Conservation (phyloP, 2,888 invertebrate genomes). For the Psylliodes chrysocephalus region DNA sequence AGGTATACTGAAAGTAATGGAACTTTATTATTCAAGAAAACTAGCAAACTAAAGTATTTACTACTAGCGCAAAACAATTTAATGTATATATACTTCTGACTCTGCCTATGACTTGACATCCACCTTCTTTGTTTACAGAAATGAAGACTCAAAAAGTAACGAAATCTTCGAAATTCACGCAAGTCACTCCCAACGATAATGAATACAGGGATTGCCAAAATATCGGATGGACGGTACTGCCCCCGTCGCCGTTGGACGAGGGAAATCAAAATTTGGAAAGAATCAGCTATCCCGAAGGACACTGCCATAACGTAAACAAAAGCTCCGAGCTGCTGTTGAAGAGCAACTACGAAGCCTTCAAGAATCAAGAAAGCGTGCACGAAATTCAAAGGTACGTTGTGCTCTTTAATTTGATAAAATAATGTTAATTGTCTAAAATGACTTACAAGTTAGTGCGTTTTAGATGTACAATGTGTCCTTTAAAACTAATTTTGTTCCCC, state of each 20-base stretch:
- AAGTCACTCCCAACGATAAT: slow-evolving; percentile 60
- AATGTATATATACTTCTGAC: no score
- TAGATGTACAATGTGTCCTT: no score
- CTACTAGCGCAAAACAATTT: no score
- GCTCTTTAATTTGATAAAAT: no score
- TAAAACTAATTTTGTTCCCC: no score
- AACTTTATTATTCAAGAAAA: no score
- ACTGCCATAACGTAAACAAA: slow-evolving; percentile 49
- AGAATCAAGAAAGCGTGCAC: slow-evolving; percentile 47
- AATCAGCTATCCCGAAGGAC: slow-evolving; percentile 43
- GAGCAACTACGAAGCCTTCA: slow-evolving; percentile 47
- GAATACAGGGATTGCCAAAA: slow-evolving; percentile 59
- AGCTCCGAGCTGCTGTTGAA: slow-evolving; percentile 59
- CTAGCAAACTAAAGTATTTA: no score
- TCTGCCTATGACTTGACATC: no score
- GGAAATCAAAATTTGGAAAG: slow-evolving; percentile 53
- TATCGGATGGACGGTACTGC: slow-evolving; percentile 53
- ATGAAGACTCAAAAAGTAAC: slow-evolving; percentile 54
- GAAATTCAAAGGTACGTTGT: slow-evolving; percentile 52
- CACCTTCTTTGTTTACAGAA: background rate
- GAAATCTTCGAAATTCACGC: slow-evolving; percentile 62
- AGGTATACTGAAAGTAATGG: no score
- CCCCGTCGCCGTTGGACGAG: slow-evolving; percentile 48
- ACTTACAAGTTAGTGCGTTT: no score
- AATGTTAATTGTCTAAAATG: no score